Conservation (phyloP, 1,140 invertebrate genomes). For the Papilio polyxenes region DNA sequence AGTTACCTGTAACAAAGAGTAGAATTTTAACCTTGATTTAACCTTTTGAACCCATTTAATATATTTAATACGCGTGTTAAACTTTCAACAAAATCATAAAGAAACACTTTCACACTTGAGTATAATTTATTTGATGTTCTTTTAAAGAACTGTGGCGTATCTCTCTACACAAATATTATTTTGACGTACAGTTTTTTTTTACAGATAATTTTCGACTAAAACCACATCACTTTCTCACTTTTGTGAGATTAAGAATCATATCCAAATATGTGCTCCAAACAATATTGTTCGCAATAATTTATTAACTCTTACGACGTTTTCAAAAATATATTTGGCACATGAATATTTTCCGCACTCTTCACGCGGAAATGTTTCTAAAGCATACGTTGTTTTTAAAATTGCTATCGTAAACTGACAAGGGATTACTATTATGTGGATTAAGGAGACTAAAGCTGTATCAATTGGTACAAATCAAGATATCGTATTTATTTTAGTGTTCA, state of each 20-base stretch:
- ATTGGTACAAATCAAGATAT: conserved; percentile 52
- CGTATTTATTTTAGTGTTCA: conserved; percentile 64
- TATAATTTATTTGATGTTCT: background rate
- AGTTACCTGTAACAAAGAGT: conserved; percentile 83
- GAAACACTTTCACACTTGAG: background rate
- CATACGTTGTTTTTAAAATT: background rate
- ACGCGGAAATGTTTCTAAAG: conserved; percentile 19
- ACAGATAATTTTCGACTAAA: conserved; percentile 34
- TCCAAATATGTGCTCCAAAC: background rate
- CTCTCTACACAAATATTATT: background rate
- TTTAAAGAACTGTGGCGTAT: conserved; percentile 17
- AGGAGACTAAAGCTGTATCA: conserved; percentile 29
- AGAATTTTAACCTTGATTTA: background rate
- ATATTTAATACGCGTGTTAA: background rate
- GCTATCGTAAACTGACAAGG: background rate
- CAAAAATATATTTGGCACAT: conserved; percentile 32
- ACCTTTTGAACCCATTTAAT: background rate
- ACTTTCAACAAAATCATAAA: background rate
- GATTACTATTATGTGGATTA: conserved; percentile 26
- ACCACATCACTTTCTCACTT: background rate
- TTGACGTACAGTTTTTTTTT: conserved; percentile 19
- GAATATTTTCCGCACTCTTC: conserved; percentile 1
- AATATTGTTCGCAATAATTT: background rate
- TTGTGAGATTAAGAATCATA: background rate
- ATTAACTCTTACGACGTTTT: conserved; percentile 9